phyloP scores from a whole-genome alignment of 2,888 invertebrate species.

The Drosophila longiperda region DNA sequence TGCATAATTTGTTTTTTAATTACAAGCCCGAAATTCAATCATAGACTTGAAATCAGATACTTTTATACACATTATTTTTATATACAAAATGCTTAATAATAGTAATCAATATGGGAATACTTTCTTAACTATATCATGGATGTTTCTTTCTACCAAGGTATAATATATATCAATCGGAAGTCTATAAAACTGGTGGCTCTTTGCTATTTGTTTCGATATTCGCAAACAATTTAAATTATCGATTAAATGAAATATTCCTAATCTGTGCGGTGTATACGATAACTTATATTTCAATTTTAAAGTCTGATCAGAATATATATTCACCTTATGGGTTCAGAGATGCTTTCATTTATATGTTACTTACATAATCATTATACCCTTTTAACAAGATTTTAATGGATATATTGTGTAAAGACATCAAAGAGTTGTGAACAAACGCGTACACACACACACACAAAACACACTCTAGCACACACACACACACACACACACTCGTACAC shows the following conservation, averaged over 20 bases:
- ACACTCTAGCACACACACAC: neutral
- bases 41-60: too few species aligned
- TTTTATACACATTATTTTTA: neutral
- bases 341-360: neutral
- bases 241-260: neutral
- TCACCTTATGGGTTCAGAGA: neutral
- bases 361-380: neutral
- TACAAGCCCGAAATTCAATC: neutral
- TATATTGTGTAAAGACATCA: constrained; percentile 24
- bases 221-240: neutral
- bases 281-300: neutral
- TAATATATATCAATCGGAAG: neutral
- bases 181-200: neutral
- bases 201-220: neutral
- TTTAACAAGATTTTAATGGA: neutral
- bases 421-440: constrained; percentile 42
- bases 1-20: neutral
- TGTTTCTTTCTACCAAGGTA: neutral
- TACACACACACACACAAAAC: constrained; percentile 9
- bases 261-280: neutral
- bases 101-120: neutral
- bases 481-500: neutral
- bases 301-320: neutral
- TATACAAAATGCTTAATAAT: neutral
- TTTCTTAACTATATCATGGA: accelerated